These are phyloP conservation scores for Pissodes strobi DNA, from an alignment of 1,140 invertebrate species.

Conservation along the genomic window DNA sequence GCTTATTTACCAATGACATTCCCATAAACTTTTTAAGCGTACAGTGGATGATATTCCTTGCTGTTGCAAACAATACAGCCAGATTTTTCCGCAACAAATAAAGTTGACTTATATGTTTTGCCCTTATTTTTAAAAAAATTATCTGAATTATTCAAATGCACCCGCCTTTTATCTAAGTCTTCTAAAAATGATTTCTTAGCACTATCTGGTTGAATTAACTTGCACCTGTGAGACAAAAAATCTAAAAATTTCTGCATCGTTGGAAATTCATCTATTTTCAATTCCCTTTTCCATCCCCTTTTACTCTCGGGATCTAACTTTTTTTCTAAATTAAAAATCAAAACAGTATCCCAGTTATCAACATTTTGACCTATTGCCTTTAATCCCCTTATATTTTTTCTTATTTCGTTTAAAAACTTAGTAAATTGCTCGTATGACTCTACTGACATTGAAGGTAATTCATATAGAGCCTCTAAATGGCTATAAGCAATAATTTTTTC, in stretches of 20 bases:
- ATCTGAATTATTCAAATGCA: background rate
- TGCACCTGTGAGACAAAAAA: background rate
- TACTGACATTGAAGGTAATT: background rate
- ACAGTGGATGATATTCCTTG: background rate
- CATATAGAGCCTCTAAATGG: background rate
- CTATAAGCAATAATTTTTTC: too few species aligned
- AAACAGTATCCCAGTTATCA: background rate
- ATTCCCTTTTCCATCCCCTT: background rate
- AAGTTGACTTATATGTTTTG: background rate
- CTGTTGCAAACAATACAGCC: background rate
- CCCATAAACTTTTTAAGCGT: background rate
- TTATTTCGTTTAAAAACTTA: conserved; percentile 1
- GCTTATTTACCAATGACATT: background rate
- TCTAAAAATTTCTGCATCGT: background rate
- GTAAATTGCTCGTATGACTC: background rate
- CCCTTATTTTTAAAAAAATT: too few species aligned
- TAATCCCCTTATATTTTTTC: background rate
- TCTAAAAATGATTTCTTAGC: background rate
- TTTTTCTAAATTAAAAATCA: background rate
- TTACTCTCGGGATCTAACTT: conserved; percentile 2
- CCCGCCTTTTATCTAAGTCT: background rate
- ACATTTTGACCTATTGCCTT: background rate
- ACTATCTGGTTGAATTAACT: background rate
- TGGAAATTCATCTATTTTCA: background rate
- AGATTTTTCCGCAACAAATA: background rate